Evolutionary conservation across 1,140 invertebrate species (phyloP).

Genomic region (Drosophila repletoides): DNA sequence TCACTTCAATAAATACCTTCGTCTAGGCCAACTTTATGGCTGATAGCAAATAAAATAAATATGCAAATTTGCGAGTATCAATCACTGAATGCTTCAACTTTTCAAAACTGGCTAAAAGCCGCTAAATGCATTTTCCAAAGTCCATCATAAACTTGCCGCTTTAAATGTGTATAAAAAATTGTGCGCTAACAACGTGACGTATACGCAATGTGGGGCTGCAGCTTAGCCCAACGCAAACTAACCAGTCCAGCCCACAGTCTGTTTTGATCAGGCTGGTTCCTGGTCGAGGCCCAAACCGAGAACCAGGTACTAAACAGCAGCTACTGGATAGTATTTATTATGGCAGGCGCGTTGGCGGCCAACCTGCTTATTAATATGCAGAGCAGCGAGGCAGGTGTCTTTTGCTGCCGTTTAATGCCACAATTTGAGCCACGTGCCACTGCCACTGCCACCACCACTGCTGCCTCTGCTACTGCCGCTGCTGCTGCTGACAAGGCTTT

Average conservation of each 20-base stretch:
- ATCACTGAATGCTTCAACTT: background rate
- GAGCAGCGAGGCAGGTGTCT: slow-evolving; percentile 67
- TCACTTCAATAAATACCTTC: slow-evolving; percentile 6
- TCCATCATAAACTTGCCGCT: too few species aligned
- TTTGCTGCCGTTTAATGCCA: slow-evolving; percentile 74
- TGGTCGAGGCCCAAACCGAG: background rate
- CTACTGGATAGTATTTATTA: slow-evolving; percentile 57
- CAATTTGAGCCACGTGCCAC: slow-evolving; percentile 59
- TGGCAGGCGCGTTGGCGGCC: slow-evolving; percentile 39
- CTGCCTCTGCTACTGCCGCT: slow-evolving; percentile 2
- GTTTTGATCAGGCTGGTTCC: background rate
- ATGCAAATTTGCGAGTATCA: background rate
- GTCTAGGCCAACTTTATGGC: too few species aligned
- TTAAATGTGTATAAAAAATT: slow-evolving; percentile 9
- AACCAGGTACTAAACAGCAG: too few species aligned
- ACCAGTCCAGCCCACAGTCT: slow-evolving; percentile 21
- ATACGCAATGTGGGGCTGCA: slow-evolving; percentile 39
- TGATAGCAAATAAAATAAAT: slow-evolving; percentile 10
- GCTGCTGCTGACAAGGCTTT: slow-evolving; percentile 44
- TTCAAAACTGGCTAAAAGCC: too few species aligned
- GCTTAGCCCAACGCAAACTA: slow-evolving; percentile 23
- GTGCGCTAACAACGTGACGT: slow-evolving; percentile 28
- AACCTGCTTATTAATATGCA: slow-evolving; percentile 71
- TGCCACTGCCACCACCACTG: background rate
- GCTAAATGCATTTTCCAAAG: slow-evolving; percentile 7